Conservation (phyloP, 1,140 invertebrate species). For the Nilaparvata lugens region DNA sequence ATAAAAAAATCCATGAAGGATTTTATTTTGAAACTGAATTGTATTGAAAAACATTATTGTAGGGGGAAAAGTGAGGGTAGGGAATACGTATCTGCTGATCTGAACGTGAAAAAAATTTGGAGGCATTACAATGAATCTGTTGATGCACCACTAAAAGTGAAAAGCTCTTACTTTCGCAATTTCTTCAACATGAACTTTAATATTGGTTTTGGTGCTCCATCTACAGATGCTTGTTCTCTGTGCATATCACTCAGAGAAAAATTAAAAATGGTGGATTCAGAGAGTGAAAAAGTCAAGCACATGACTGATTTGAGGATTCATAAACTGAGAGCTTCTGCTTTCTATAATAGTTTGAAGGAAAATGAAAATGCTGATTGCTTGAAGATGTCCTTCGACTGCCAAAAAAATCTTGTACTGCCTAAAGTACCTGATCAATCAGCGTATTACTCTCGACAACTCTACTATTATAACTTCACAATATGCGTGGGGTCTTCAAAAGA, state of each 20-base stretch:
- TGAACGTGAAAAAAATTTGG: not conserved
- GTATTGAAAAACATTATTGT: not conserved
- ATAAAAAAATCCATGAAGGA: not conserved
- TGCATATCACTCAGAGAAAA: not conserved
- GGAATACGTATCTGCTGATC: not conserved
- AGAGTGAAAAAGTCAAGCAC: not conserved
- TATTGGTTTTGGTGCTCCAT: not conserved
- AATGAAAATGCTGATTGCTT: not conserved
- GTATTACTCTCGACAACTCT: conserved; percentile 33
- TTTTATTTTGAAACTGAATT: not conserved
- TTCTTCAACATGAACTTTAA: not conserved
- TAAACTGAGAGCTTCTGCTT: not conserved
- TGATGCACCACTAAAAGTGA: not conserved
- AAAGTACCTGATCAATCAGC: conserved; percentile 29
- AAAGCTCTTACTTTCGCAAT: not conserved
- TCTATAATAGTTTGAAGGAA: not conserved
- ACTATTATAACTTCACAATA: conserved; percentile 34
- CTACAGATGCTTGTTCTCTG: not conserved
- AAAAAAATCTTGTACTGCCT: conserved; percentile 33
- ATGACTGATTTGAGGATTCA: not conserved
- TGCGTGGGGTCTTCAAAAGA: conserved; percentile 29
- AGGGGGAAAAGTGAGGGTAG: not conserved
- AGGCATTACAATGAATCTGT: not conserved
- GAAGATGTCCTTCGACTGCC: conserved; percentile 30
- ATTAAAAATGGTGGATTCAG: not conserved